Evolutionary conservation across 2,797 vertebrate genomes (phyloP).

Genomic region (Apogon hyalosoma): DNA sequence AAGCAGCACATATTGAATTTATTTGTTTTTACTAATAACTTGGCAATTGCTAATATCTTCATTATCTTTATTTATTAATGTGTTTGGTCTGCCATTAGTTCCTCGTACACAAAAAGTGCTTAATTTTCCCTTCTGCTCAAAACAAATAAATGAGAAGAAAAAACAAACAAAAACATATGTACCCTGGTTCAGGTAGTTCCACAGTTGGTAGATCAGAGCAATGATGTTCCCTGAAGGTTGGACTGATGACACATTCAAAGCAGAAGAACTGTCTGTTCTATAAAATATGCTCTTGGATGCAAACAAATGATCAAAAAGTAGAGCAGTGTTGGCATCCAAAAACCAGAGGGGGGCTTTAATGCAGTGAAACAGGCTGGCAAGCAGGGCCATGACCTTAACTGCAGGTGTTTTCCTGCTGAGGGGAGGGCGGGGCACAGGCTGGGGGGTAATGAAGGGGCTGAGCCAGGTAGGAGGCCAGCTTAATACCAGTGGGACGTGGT

Average conservation of each 20-base stretch:
- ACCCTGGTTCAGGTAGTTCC: conserved; percentile 33
- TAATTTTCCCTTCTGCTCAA: no score
- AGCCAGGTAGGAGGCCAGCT: conserved; percentile 39
- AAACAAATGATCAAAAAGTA: conserved; percentile 67
- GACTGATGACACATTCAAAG: conserved; percentile 44
- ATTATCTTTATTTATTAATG: no score
- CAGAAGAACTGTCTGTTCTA: conserved; percentile 24
- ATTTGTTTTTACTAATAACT: no score
- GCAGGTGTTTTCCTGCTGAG: conserved; percentile 56
- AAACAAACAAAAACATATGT: no score
- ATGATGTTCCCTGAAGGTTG: conserved; percentile 24
- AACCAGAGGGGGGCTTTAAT: conserved; percentile 47
- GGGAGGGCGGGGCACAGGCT: background rate
- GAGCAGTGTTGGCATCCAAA: conserved; percentile 24
- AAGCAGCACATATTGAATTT: no score
- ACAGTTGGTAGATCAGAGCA: conserved; percentile 47
- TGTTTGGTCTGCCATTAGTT: no score
- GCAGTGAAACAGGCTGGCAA: conserved; percentile 34
- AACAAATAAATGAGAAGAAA: no score
- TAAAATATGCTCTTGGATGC: conserved; percentile 50
- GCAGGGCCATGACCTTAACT: conserved; percentile 49
- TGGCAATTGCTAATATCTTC: no score
- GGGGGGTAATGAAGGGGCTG: conserved; percentile 35
- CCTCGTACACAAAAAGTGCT: no score
- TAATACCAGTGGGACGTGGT: conserved; percentile 2